Conservation (phyloP, 2,113 vertebrate species). For the Collichthys lucidus region DNA sequence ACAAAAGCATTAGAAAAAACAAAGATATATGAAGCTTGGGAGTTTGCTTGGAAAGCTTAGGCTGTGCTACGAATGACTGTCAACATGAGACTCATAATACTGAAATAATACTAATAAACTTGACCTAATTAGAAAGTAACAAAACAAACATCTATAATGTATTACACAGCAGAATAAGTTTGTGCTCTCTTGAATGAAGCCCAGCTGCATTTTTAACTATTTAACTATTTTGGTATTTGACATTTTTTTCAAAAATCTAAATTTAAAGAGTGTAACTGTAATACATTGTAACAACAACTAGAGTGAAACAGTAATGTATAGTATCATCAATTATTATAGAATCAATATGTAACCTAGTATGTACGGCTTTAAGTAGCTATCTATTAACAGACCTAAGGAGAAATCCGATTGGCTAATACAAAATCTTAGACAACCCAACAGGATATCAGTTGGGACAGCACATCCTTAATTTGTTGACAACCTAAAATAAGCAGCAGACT, state of each 20-base stretch:
- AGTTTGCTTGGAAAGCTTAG: background rate
- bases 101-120: background rate
- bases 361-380: background rate
- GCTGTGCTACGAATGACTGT: background rate
- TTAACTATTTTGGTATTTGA: background rate
- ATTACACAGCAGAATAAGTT: background rate
- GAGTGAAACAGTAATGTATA: background rate
- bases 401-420: background rate
- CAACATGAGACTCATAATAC: background rate
- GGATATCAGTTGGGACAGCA: slow-evolving; percentile 5
- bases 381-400: background rate
- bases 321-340: background rate
- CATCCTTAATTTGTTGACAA: slow-evolving; percentile 42
- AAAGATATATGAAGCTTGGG: no score
- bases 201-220: background rate
- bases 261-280: background rate
- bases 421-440: background rate
- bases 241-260: background rate
- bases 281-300: background rate
- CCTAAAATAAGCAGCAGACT: slow-evolving; percentile 70
- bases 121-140: background rate
- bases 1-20: background rate
- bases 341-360: background rate
- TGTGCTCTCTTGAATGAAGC: background rate
- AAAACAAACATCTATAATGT: background rate